These are phyloP conservation scores for Panthera leo DNA, from an alignment of 2,113 vertebrate genomes.

Conservation along the genomic window DNA sequence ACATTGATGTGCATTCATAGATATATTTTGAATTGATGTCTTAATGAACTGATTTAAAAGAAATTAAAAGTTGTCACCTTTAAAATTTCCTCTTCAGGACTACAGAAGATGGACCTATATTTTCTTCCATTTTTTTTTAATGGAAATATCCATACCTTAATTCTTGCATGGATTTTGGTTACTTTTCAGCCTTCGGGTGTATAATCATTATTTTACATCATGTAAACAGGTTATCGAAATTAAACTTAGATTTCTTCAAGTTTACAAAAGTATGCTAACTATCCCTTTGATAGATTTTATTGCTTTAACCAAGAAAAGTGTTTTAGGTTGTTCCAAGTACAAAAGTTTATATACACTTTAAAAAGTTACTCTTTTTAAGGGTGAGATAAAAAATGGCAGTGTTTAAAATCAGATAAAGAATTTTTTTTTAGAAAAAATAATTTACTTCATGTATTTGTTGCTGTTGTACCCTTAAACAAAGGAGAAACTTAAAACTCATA, in stretches of 20 bases:
- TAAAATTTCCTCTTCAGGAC: not conserved
- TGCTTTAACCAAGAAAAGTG: constrained; percentile 4
- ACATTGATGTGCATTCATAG: not conserved
- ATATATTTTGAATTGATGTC: not conserved
- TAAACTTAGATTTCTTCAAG: constrained; percentile 22
- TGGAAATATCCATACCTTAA: not conserved
- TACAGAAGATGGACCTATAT: not conserved
- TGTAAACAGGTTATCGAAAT: not conserved
- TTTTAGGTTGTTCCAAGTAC: not conserved
- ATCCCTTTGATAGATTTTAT: not conserved
- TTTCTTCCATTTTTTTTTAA: not conserved
- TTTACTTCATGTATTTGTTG: not conserved
- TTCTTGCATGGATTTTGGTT: not conserved
- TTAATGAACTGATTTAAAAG: not conserved
- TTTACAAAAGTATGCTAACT: not conserved
- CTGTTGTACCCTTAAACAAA: not conserved
- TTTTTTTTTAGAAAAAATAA: not conserved
- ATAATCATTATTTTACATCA: constrained; percentile 6
- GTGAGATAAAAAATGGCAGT: constrained; percentile 12
- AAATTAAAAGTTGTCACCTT: not conserved
- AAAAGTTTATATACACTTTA: not conserved
- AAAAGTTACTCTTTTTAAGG: constrained; percentile 27
- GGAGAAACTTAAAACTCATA: not conserved
- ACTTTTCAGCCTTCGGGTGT: not conserved
- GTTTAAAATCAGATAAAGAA: not conserved